Base-by-base conservation (phyloP, 2,113 vertebrate genomes). In the Nyctereutes procyonoides region DNA sequence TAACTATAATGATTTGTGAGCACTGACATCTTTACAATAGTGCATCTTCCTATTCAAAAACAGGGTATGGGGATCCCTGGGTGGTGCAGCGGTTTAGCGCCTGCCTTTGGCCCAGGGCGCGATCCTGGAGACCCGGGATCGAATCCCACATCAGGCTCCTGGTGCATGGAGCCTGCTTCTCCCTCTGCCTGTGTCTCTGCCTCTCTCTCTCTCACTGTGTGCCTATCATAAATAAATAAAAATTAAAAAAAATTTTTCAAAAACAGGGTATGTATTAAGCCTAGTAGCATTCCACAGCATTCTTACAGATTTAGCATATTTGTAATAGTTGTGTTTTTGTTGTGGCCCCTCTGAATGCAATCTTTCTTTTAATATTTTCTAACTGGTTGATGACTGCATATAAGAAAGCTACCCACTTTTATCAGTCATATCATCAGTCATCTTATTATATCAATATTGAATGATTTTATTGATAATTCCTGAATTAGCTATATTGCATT, bases 391-490 rank as follows among this genome's bases (percentile, higher is more conserved):
- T 81, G 82, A 89, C 16, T 92, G 71, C 35, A 38, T 58, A 22
- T 87, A 53, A 88, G 63, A 88, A 95, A 90, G 55, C 74, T 32
- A 60, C 48, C 90, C 56, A 11, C 35, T 80, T 89, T 62, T 88
- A 87, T 79, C 71, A 22, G 60, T 69, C 24, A 3, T 48, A 53
- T 30, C 90, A 88, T 20, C 5, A 74, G 15, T 62, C 56, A 83
- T 76, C 67, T 81, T 80, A 93, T 53, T 95, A 84, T 91, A 85
- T 48, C 87, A 87, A n/a, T 73, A 86, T 35, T 81, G 74, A 92
- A 76, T 86, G 38, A 71, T 81, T 94, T 85, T 87, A 69, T 56
- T 30, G 38, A 56, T 92, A 71, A 86, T 79, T 84, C 38, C 53
- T 60, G n/a, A 80, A 28, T 53, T 73, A 77, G 55, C 91, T 71